Conservation (phyloP, 2,113 vertebrate species). For the Amazona guildingii region DNA sequence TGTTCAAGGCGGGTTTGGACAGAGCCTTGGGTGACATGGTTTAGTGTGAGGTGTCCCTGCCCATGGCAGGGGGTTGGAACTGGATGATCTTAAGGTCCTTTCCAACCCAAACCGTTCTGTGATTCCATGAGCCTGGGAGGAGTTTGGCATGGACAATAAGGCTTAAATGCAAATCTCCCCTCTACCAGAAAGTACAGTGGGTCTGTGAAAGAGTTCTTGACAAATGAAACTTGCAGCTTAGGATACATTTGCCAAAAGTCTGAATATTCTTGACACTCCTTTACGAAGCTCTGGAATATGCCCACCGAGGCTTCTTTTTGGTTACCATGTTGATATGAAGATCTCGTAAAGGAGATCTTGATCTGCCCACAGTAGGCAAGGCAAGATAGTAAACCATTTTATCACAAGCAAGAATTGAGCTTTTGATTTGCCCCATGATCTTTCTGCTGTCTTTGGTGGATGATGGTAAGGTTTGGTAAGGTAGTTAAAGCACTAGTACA, state of each 20-base stretch:
- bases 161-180: not conserved
- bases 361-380: not conserved
- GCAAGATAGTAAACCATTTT: not conserved
- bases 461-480: not conserved
- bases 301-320: not conserved
- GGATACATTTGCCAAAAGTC: not conserved
- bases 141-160: fast-evolving
- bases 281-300: not conserved
- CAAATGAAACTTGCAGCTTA: not conserved
- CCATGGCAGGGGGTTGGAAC: not conserved
- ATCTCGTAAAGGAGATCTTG: not conserved
- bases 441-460: not conserved
- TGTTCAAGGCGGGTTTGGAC: not conserved
- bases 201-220: not conserved
- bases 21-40: not conserved
- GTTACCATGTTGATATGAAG: not conserved
- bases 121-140: not conserved
- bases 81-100: not conserved
- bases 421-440: not conserved
- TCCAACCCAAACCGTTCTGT: not conserved
- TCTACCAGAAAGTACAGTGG: not conserved
- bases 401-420: not conserved
- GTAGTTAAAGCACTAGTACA: not conserved
- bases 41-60: not conserved
- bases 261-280: not conserved